Evolutionary conservation across 2,888 invertebrate species (phyloP), one percentile per base, ranked within the genome.

Genomic region (Ectobius pallidus): DNA sequence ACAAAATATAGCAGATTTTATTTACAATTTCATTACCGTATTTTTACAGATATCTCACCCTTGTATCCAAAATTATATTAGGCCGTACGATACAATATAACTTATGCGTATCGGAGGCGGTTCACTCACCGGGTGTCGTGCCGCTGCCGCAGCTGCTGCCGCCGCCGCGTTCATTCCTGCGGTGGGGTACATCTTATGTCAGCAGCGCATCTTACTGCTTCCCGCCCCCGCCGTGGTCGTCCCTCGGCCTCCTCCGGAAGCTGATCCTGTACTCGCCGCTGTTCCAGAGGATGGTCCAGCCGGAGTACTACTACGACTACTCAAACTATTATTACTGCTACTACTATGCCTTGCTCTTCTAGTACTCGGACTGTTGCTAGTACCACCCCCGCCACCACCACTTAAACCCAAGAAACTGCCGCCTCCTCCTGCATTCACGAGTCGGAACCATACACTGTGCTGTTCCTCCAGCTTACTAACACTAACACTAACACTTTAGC

Each of bases 131-230:
- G 93, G 93, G 88, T 93, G 93, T 86, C 93, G 90, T 77, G 93
- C 92, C 85, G 92, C 92, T 85, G 91, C 92, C 83, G 82, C 93
- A 82, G 92, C 93, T 82, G 92, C 92, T 83, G 91, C 92, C 83
- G 92, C 92, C 85, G 92, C 92, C 84, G 92, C 92, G 87, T 92
- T 93, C 90, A 92, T 93, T 87, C 92, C 92, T 86, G 92, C 91
- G 87, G 91, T 91, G 78, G 92, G 92, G 89, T 92, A 93, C 93
- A 93, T 93, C 85, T 87, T 87, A 83, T 82, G 83, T 86, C 86
- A 87, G 78, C 80, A 79, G 69, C 73, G 73, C 75, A 75, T 75
- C 62, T 75, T 74, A 58, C 62, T 68, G 67, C 32, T 25, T 22
- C 20, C 34, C 32, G 55, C 73, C 27, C 63, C 55, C 55, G 58